Conservation (phyloP, 2,797 vertebrate genomes). For the Peromyscus attwateri region DNA sequence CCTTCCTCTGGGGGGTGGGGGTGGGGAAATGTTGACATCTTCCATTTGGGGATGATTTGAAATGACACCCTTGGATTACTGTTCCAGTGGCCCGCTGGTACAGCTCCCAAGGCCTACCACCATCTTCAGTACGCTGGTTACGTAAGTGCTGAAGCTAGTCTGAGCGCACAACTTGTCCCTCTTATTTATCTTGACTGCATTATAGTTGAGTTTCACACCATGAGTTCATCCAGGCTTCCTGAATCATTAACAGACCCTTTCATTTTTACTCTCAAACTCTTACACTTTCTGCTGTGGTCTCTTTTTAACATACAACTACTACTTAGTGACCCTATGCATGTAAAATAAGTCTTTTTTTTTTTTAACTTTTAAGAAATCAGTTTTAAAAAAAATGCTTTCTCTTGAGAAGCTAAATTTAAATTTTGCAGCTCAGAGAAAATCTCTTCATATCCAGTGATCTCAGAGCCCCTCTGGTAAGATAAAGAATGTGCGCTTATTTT, state of each 20-base stretch:
- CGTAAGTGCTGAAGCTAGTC: slow-evolving; percentile 59
- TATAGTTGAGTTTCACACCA: slow-evolving; percentile 81
- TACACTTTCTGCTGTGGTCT: slow-evolving; percentile 60
- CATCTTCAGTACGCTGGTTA: slow-evolving; percentile 64
- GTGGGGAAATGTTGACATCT: slow-evolving; percentile 17
- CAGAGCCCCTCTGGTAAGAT: slow-evolving; percentile 76
- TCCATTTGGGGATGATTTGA: slow-evolving; percentile 21
- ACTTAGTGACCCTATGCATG: slow-evolving; percentile 49
- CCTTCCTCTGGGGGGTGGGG: background rate
- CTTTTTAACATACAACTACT: slow-evolving; percentile 55
- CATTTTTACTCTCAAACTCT: slow-evolving; percentile 76
- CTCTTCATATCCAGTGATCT: slow-evolving; percentile 72
- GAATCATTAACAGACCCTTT: slow-evolving; percentile 83
- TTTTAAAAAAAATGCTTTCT: slow-evolving; percentile 38
- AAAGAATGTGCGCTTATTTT: slow-evolving; percentile 69
- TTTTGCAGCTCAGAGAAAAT: slow-evolving; percentile 66
- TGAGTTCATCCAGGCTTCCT: slow-evolving; percentile 82
- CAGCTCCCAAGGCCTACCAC: slow-evolving; percentile 23
- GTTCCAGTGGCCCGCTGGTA: background rate
- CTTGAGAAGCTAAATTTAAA: slow-evolving; percentile 74
- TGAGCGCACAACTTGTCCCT: slow-evolving; percentile 67
- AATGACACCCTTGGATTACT: slow-evolving; percentile 28
- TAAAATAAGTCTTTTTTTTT: slow-evolving; percentile 55
- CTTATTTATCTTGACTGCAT: slow-evolving; percentile 81
- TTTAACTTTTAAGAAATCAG: slow-evolving; percentile 54